These are phyloP conservation scores for Syndactyla subalaris DNA, from an alignment of 2,797 vertebrate genomes.

Conservation along the genomic window DNA sequence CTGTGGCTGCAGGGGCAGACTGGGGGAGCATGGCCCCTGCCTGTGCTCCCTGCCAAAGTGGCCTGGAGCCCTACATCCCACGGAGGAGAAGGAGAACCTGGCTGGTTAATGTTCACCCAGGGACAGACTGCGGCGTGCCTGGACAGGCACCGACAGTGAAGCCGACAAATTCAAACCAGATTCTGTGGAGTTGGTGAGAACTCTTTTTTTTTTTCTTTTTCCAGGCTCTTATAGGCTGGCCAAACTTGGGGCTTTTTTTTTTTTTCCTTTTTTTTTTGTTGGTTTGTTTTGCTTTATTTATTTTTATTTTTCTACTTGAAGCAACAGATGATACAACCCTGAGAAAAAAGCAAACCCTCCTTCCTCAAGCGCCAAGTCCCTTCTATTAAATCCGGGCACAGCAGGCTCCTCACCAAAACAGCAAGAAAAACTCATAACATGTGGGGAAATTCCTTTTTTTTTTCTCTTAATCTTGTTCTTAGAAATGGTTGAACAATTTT, in stretches of 20 bases:
- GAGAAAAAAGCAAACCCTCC: constrained; percentile 15
- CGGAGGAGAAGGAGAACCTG: neutral
- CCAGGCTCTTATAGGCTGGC: neutral
- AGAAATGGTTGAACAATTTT: constrained; percentile 33
- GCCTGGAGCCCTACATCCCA: neutral
- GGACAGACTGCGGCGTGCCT: neutral
- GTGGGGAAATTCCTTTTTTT: neutral
- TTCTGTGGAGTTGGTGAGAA: neutral
- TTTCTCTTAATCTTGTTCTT: neutral
- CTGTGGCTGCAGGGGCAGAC: fast-evolving
- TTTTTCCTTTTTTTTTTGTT: neutral
- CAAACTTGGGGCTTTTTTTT: neutral
- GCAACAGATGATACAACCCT: neutral
- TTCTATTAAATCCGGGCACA: neutral
- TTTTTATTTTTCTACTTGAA: neutral
- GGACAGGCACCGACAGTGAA: constrained; percentile 28
- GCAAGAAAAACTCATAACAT: neutral
- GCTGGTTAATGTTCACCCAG: neutral
- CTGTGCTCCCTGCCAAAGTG: neutral
- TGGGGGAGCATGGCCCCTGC: neutral
- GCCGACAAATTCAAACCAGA: constrained; percentile 49
- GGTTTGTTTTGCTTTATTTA: neutral
- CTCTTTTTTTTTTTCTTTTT: neutral
- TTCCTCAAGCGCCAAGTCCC: neutral
- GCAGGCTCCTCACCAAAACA: constrained; percentile 41